phyloP scores from a whole-genome alignment of 2,888 invertebrate genomes.

The Eudasyphora cyanicolor region DNA sequence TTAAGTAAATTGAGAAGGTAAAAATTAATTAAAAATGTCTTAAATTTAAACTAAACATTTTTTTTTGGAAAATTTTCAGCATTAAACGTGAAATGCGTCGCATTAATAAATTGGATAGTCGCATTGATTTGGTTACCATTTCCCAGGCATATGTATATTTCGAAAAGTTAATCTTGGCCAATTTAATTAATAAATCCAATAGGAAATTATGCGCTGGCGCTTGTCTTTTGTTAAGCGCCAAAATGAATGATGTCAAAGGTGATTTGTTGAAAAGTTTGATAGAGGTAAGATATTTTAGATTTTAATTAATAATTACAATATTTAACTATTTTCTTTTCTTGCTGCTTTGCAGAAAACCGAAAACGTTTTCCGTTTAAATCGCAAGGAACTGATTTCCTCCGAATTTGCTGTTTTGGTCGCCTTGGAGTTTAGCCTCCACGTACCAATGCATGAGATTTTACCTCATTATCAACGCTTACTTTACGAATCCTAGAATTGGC shows the following conservation, averaged over 20 bases:
- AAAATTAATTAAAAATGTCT: conserved; percentile 40
- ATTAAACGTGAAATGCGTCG: conserved; percentile 97
- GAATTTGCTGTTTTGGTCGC: conserved; percentile 98
- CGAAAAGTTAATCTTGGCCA: conserved; percentile 95
- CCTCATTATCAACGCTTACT: conserved; percentile 97
- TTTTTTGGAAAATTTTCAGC: conserved; percentile 81
- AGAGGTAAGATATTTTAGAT: conserved; percentile 86
- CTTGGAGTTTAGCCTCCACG: conserved; percentile 95
- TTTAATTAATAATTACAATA: not conserved
- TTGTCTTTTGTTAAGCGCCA: conserved; percentile 95
- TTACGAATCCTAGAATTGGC: conserved; percentile 91
- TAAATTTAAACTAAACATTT: not conserved
- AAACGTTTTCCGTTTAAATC: conserved; percentile 92
- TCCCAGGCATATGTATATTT: conserved; percentile 99
- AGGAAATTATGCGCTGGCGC: conserved; percentile 97
- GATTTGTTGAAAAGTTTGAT: conserved; percentile 91
- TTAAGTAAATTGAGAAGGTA: conserved; percentile 97
- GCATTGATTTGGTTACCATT: conserved; percentile 92
- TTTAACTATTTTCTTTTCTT: not conserved
- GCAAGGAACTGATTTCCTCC: conserved; percentile 93
- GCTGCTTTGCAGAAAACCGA: conserved; percentile 88
- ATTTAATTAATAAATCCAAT: conserved; percentile 96
- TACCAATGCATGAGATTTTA: conserved; percentile 94
- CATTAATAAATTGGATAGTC: conserved; percentile 91
- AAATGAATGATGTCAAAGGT: conserved; percentile 98